A percentile compares a stretch with the other conserved stretches of the same genome.
phyloP scores from a whole-genome alignment of 1,140 invertebrate genomes.

The Bemisia tabaci region DNA sequence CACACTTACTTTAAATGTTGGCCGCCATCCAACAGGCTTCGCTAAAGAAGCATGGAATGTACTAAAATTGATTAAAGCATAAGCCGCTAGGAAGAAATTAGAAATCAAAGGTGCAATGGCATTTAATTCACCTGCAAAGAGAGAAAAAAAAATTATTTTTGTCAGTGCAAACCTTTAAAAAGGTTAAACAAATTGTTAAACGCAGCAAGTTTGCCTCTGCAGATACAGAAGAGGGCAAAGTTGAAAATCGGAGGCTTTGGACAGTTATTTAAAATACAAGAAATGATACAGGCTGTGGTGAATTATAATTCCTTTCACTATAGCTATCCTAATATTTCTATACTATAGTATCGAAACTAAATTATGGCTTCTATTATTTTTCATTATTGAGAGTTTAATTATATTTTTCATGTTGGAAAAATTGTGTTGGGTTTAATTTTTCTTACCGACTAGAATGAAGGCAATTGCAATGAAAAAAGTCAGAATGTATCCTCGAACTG shows the following conservation, averaged over 20 bases:
- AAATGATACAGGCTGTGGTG: too few relatives aligned
- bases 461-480: conserved; percentile 78
- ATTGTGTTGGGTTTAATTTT: too few relatives aligned
- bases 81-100: conserved; percentile 95
- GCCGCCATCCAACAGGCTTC: conserved; percentile 74
- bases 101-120: conserved; percentile 91
- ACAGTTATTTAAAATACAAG: too few relatives aligned
- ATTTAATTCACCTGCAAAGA: conserved; percentile 66
- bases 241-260: too few relatives aligned
- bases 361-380: too few relatives aligned
- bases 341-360: too few relatives aligned
- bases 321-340: too few relatives aligned
- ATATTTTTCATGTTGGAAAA: too few relatives aligned
- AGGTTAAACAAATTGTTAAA: not conserved
- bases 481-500: conserved; percentile 77
- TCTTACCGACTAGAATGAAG: conserved; percentile 76
- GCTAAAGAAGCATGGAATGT: conserved; percentile 89
- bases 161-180: not conserved
- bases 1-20: conserved; percentile 63
- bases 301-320: too few relatives aligned
- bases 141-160: conserved; percentile 19
- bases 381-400: too few relatives aligned
- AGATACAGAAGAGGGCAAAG: not conserved
- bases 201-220: not conserved
- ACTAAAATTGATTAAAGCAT: conserved; percentile 92